phyloP scores from a whole-genome alignment of 2,888 invertebrate genomes.

The Rhyacophila evoluta region DNA sequence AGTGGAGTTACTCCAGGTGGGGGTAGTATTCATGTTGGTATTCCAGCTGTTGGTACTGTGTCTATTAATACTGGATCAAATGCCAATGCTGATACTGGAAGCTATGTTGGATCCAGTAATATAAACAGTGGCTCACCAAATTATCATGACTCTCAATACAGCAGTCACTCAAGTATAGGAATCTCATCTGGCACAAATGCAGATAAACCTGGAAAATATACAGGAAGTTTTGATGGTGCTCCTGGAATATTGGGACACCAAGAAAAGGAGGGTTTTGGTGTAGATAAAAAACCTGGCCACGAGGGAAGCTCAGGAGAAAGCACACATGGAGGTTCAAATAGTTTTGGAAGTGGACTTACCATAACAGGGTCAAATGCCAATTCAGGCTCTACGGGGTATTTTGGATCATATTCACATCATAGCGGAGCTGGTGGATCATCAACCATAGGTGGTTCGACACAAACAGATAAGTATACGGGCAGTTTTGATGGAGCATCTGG shows the following conservation, averaged over 20 bases:
- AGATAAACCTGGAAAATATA: conserved; percentile 36
- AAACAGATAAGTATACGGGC: conserved; percentile 42
- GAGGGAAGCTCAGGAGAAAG: conserved; percentile 44
- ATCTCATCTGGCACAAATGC: background rate
- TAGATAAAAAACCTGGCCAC: conserved; percentile 30
- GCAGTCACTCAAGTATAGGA: background rate
- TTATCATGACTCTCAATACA: too few relatives aligned
- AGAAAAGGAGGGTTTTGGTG: conserved; percentile 36
- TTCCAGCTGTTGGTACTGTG: background rate
- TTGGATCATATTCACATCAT: background rate
- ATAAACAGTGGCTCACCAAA: too few relatives aligned
- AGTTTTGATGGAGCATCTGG: conserved; percentile 48
- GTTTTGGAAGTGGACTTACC: conserved; percentile 1
- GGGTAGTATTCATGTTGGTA: background rate
- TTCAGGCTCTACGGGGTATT: background rate
- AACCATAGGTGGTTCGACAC: background rate
- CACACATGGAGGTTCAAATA: conserved; percentile 29
- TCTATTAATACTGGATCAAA: background rate
- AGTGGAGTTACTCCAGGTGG: background rate
- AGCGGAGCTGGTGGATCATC: background rate
- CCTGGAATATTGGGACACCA: conserved; percentile 45
- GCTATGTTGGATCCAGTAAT: background rate
- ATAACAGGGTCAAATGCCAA: conserved; percentile 51
- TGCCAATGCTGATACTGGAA: background rate
- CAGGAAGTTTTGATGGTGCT: conserved; percentile 48